Evolutionary conservation across 2,113 vertebrate species (phyloP).

Genomic region (Malurus elegans): DNA sequence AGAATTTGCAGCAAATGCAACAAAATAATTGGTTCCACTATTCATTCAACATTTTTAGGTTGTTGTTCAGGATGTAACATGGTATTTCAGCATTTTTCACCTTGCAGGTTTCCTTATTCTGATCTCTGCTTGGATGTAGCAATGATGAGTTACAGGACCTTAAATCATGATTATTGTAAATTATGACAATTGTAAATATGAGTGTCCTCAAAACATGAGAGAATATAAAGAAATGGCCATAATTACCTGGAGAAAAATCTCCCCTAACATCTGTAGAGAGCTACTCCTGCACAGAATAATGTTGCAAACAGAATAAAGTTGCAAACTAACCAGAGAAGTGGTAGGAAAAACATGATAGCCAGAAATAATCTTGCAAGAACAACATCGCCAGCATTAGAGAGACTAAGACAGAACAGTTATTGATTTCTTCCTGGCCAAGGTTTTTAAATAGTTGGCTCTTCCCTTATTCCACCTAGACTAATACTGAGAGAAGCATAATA

Average conservation of each 20-base stretch:
- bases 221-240: background rate
- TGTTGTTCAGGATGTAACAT: background rate
- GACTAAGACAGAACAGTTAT: background rate
- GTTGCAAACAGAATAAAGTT: background rate
- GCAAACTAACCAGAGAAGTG: background rate
- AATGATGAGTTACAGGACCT: background rate
- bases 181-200: background rate
- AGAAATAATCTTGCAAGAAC: background rate
- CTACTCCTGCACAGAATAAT: background rate
- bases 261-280: background rate
- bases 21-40: background rate
- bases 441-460: background rate
- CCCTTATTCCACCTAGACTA: background rate
- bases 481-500: background rate
- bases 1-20: background rate
- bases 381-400: background rate
- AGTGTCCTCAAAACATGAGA: background rate
- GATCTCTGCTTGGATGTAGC: background rate
- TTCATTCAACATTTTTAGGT: background rate
- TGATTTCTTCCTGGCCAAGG: background rate
- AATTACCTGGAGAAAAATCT: background rate
- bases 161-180: background rate
- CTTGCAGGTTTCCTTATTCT: background rate
- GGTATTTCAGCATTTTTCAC: background rate
- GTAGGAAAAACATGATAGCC: background rate